These are phyloP conservation scores for Nothura maculosa DNA, from an alignment of 2,797 vertebrate genomes.

Conservation along the genomic window DNA sequence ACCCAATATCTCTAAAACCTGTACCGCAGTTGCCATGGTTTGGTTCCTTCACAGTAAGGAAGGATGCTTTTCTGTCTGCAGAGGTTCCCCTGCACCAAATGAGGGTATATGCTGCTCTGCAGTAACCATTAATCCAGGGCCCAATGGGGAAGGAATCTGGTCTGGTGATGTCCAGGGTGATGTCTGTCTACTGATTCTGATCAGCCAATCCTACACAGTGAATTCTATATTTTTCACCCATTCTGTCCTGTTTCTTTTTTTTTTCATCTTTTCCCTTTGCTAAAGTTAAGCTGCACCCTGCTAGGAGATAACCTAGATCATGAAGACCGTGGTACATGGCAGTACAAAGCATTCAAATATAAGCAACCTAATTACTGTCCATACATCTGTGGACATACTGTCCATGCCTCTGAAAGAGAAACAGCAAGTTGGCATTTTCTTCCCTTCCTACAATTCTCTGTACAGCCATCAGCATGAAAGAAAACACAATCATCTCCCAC, in stretches of 20 bases:
- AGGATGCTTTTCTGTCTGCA: background rate
- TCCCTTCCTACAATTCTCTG: background rate
- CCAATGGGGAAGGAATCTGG: background rate
- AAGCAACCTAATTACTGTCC: background rate
- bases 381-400: background rate
- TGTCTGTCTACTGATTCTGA: background rate
- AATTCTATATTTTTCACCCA: background rate
- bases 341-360: background rate
- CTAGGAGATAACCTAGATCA: background rate
- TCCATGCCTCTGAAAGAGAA: background rate
- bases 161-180: background rate
- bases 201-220: accelerated
- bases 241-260: background rate
- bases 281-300: background rate
- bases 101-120: background rate
- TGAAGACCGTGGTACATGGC: background rate
- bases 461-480: background rate
- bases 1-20: background rate
- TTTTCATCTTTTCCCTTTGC: background rate
- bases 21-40: background rate
- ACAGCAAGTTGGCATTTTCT: background rate
- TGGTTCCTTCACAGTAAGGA: background rate
- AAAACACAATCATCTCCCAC: accelerated
- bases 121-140: accelerated
- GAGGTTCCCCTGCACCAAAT: background rate